Evolutionary conservation across 1,140 invertebrate genomes (phyloP).

Genomic region (Scaptomyza pallida): DNA sequence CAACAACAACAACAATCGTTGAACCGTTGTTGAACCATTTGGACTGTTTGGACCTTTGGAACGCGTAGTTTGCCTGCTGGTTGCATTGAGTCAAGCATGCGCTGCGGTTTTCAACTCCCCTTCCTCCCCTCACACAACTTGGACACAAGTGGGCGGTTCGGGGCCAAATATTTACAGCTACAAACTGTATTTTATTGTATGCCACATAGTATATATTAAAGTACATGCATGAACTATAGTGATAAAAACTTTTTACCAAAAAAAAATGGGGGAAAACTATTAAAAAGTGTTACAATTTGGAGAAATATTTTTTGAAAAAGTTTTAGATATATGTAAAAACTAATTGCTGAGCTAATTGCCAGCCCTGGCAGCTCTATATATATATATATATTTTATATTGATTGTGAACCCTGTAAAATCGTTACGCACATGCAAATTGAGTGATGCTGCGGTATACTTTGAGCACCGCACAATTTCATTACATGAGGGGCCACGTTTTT

Average conservation of each 20-base stretch:
- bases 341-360: conserved; percentile 5
- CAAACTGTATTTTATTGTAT: conserved; percentile 63
- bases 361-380: conserved; percentile 1
- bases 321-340: background rate
- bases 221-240: conserved; percentile 17
- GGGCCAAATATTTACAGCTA: conserved; percentile 69
- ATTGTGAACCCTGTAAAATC: background rate
- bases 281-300: background rate
- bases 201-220: conserved; percentile 8
- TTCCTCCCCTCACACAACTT: conserved; percentile 6
- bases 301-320: background rate
- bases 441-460: conserved; percentile 46
- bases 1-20: conserved; percentile 3
- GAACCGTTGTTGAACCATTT: background rate
- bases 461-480: conserved; percentile 71
- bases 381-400: conserved; percentile 33
- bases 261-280: background rate
- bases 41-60: conserved; percentile 12
- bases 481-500: conserved; percentile 20
- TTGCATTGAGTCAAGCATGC: conserved; percentile 70
- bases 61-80: conserved; percentile 51
- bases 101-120: conserved; percentile 52
- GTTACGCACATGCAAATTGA: conserved; percentile 42
- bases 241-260: conserved; percentile 11
- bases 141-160: conserved; percentile 17